Evolutionary conservation across 2,797 vertebrate genomes (phyloP).

Genomic region (Alfaro cultratus): DNA sequence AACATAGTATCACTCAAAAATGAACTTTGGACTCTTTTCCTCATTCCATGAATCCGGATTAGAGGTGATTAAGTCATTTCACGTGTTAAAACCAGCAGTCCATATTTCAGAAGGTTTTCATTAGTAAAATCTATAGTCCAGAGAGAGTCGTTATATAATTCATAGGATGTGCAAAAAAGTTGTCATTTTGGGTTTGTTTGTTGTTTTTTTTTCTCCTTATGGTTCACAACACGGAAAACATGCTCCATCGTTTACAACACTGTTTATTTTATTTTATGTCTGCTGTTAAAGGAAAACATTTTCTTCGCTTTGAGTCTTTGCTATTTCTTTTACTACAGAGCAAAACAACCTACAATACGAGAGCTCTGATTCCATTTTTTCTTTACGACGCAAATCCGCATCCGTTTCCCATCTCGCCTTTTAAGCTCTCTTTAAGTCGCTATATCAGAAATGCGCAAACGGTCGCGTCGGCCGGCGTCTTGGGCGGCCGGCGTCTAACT

Average conservation of each 20-base stretch:
- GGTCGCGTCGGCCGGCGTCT: neutral
- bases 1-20: too few species aligned
- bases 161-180: neutral
- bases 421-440: neutral
- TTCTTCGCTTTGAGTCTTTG: neutral
- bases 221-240: too few species aligned
- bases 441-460: neutral
- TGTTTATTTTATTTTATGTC: neutral
- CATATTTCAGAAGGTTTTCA: too few species aligned
- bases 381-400: neutral
- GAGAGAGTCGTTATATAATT: neutral
- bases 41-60: neutral
- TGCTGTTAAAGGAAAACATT: neutral
- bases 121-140: neutral
- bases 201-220: too few species aligned
- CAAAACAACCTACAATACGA: neutral
- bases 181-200: neutral
- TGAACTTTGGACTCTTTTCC: neutral
- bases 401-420: neutral
- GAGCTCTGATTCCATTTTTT: neutral
- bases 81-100: too few species aligned
- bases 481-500: conserved; percentile 18
- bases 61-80: neutral
- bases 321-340: neutral
- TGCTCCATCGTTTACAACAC: neutral